Evolutionary conservation across 1,140 invertebrate genomes (phyloP).

Genomic region (Coenobita brevimanus): DNA sequence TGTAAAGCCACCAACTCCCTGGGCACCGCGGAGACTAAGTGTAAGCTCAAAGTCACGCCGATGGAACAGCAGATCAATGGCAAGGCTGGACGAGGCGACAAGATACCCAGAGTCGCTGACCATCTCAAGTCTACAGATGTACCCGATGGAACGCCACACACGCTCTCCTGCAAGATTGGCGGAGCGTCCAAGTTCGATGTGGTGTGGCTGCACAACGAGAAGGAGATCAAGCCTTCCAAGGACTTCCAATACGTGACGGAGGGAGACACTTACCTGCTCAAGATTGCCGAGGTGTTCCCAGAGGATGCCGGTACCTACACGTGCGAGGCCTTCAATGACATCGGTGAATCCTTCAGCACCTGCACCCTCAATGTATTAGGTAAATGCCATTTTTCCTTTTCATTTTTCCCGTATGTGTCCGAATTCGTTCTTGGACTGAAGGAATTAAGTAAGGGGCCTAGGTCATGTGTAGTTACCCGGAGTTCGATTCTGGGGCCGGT

Average conservation of each 20-base stretch:
- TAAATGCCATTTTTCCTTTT: constrained; percentile 71
- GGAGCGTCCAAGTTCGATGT: constrained; percentile 92
- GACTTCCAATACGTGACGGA: constrained; percentile 95
- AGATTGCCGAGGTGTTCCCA: constrained; percentile 95
- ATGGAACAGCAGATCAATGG: constrained; percentile 66
- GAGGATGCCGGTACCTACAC: constrained; percentile 95
- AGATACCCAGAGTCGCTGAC: constrained; percentile 73
- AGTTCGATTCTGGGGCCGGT: too few relatives aligned
- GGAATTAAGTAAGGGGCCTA: too few relatives aligned
- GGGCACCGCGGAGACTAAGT: constrained; percentile 86
- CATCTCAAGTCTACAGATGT: constrained; percentile 86
- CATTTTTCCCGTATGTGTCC: not conserved
- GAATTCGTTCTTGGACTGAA: too few relatives aligned
- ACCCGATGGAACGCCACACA: constrained; percentile 89
- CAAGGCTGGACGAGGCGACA: constrained; percentile 53
- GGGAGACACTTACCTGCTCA: constrained; percentile 91
- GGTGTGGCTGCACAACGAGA: constrained; percentile 96
- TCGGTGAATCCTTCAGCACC: constrained; percentile 93
- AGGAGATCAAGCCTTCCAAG: constrained; percentile 96
- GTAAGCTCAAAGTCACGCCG: constrained; percentile 84
- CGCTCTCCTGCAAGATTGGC: constrained; percentile 88
- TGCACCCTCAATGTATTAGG: constrained; percentile 87
- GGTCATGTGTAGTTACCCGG: too few relatives aligned
- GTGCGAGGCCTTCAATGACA: constrained; percentile 96
- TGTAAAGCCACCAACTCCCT: constrained; percentile 94